A percentile compares a stretch with the other conserved stretches of the same genome.
Evolutionary conservation across 2,888 invertebrate species (phyloP).

Genomic region (Lymantria dispar): DNA sequence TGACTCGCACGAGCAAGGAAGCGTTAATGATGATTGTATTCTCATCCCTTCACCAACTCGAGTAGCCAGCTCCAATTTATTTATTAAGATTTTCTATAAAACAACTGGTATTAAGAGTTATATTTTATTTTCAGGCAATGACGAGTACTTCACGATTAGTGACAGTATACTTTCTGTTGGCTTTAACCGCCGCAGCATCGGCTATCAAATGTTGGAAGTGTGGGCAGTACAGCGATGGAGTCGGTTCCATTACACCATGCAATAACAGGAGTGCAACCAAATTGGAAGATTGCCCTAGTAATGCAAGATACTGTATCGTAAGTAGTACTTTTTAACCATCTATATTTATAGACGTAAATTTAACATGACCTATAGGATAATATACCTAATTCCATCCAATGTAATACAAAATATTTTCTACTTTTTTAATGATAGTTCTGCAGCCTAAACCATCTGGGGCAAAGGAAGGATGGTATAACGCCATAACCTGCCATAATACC

Average conservation of each 20-base stretch:
- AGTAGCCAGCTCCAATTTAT: too few relatives aligned
- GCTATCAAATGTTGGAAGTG: constrained; percentile 88
- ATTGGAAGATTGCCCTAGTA: constrained; percentile 86
- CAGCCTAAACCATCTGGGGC: too few relatives aligned
- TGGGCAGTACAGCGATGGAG: constrained; percentile 92
- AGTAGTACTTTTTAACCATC: constrained; percentile 70
- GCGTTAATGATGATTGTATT: too few relatives aligned
- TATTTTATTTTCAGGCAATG: constrained; percentile 30
- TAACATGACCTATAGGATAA: too few relatives aligned
- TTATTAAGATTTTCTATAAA: not conserved
- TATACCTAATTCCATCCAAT: too few relatives aligned
- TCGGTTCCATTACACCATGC: constrained; percentile 92
- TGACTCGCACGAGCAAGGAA: not conserved
- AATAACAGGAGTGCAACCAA: constrained; percentile 88
- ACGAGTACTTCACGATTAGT: constrained; percentile 39
- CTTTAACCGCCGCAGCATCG: constrained; percentile 40
- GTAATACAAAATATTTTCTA: too few relatives aligned
- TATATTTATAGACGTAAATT: too few relatives aligned
- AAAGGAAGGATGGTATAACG: too few relatives aligned
- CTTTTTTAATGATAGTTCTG: too few relatives aligned
- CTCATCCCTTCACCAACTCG: too few relatives aligned
- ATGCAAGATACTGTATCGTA: constrained; percentile 88
- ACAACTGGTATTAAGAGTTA: not conserved
- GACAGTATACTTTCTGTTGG: constrained; percentile 41
- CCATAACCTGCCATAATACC: too few relatives aligned